Conservation (phyloP, 37 sponge, comb jelly and placozoan genomes). For the Chondrosia reniformis region DNA sequence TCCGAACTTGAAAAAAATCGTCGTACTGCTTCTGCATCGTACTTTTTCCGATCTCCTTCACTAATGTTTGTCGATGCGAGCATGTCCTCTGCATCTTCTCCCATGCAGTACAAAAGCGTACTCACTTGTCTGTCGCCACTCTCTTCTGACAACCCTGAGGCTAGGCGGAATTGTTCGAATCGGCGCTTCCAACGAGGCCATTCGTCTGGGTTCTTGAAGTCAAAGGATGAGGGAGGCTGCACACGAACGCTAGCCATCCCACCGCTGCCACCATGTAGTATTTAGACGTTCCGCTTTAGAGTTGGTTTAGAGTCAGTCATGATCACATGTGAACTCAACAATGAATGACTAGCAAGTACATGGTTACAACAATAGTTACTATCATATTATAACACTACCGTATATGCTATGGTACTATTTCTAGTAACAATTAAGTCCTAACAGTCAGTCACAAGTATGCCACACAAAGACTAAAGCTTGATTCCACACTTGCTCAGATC, state of each 20-base stretch:
- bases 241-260: slow-evolving; percentile 26
- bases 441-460: too few species aligned
- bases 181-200: too few species aligned
- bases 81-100: slow-evolving; percentile 27
- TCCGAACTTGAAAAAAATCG: slow-evolving; percentile 27
- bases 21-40: slow-evolving; percentile 21
- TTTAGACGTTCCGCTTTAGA: neutral
- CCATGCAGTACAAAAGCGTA: slow-evolving; percentile 43
- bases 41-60: slow-evolving; percentile 23
- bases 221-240: slow-evolving; percentile 24
- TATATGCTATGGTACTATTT: too few species aligned
- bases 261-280: slow-evolving; percentile 42
- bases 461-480: too few species aligned
- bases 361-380: neutral
- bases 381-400: too few species aligned
- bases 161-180: slow-evolving; percentile 26
- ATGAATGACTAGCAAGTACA: neutral
- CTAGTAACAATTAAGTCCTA: too few species aligned
- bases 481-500: too few species aligned
- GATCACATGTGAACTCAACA: neutral
- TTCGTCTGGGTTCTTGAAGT: slow-evolving; percentile 29
- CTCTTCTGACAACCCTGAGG: slow-evolving; percentile 20
- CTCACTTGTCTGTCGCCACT: slow-evolving; percentile 22
- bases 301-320: neutral
- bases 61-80: slow-evolving; percentile 26